These are phyloP conservation scores for Mystacides longicornis DNA, from an alignment of 2,888 invertebrate genomes.

Conservation along the genomic window DNA sequence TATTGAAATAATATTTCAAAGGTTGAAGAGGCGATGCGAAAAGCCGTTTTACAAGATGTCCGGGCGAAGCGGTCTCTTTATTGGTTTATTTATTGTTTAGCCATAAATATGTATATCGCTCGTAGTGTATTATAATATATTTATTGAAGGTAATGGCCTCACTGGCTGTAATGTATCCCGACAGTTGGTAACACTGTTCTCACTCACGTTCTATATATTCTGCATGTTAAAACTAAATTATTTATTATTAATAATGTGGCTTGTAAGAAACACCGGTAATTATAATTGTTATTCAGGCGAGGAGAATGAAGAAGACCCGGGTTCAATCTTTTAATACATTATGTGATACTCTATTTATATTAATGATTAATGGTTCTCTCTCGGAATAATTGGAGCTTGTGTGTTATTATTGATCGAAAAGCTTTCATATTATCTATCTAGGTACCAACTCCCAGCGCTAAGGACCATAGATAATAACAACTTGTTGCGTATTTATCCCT, in stretches of 20 bases:
- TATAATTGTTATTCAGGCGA: background rate
- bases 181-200: no score
- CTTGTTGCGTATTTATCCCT: no score
- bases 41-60: background rate
- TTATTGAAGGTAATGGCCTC: slow-evolving; percentile 1
- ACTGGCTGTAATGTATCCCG: no score
- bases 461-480: background rate
- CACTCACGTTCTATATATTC: no score
- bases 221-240: background rate
- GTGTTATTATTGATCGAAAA: background rate
- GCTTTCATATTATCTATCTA: no score
- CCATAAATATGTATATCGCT: background rate
- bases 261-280: background rate
- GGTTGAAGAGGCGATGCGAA: background rate
- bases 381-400: background rate
- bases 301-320: background rate
- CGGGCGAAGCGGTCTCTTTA: background rate
- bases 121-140: no score
- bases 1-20: background rate
- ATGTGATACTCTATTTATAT: background rate
- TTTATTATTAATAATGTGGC: background rate
- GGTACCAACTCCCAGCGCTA: background rate
- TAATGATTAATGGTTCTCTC: background rate
- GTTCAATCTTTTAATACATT: background rate
- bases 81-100: slow-evolving; percentile 1